Evolutionary conservation across 2,888 invertebrate genomes (phyloP).

Genomic region (Aproaerema taeniolella): DNA sequence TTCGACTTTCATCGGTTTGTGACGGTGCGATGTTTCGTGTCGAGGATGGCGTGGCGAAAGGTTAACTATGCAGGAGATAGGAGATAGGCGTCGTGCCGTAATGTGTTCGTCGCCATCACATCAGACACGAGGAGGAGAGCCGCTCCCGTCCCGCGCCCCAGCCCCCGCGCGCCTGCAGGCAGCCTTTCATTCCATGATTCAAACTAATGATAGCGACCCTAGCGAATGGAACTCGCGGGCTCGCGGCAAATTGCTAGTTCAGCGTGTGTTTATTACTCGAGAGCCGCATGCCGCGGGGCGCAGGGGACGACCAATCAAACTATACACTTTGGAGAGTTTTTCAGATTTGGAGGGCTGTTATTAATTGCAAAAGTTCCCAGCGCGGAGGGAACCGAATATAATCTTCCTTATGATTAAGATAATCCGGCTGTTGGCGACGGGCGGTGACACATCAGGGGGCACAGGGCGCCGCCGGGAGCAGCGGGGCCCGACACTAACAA

Average conservation of each 20-base stretch:
- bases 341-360: constrained; percentile 3
- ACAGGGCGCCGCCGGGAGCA: neutral
- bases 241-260: too few relatives aligned
- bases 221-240: neutral
- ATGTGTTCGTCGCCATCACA: neutral
- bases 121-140: too few relatives aligned
- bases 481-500: too few relatives aligned
- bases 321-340: too few relatives aligned
- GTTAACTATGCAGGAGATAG: too few relatives aligned
- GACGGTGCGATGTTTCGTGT: too few relatives aligned
- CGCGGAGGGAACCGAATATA: neutral
- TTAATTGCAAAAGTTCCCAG: constrained; percentile 12
- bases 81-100: neutral
- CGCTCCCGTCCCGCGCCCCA: too few relatives aligned
- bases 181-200: neutral
- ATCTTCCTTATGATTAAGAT: constrained; percentile 14
- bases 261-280: too few relatives aligned
- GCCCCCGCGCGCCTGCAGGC: neutral
- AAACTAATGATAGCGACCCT: neutral
- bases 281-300: neutral
- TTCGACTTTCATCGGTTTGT: neutral
- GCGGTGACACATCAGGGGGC: too few relatives aligned
- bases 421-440: constrained; percentile 9
- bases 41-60: neutral
- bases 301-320: neutral